Evolutionary conservation across 2,888 invertebrate species (phyloP).

Genomic region (Ferdinandea cuprea): DNA sequence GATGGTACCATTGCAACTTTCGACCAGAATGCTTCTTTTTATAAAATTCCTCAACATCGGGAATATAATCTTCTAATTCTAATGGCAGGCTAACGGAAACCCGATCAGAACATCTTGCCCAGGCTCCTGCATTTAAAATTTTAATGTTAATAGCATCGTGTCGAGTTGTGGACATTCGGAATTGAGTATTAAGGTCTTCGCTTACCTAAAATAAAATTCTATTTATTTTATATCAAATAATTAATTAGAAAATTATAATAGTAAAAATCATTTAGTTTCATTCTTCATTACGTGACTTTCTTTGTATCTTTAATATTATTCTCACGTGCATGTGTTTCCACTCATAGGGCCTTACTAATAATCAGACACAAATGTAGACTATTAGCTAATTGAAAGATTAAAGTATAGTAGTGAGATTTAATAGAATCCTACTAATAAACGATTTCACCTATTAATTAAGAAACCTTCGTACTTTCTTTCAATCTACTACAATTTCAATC

Average conservation of each 20-base stretch:
- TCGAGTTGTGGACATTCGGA: conserved; percentile 91
- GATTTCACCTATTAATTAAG: no score
- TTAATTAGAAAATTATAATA: background rate
- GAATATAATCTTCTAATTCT: conserved; percentile 99
- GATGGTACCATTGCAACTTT: conserved; percentile 99
- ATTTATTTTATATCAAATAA: background rate
- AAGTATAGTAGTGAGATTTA: no score
- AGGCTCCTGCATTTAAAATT: conserved; percentile 99
- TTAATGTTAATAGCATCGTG: conserved; percentile 98
- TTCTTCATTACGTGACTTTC: no score
- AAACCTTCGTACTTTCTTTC: no score
- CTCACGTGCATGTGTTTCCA: no score
- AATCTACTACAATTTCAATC: no score
- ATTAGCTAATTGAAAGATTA: no score
- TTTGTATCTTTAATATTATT: no score
- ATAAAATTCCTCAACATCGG: conserved; percentile 99
- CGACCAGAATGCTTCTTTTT: conserved; percentile 98
- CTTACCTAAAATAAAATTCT: conserved; percentile 84
- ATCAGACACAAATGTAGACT: no score
- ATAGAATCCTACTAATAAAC: no score
- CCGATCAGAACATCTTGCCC: conserved; percentile 96
- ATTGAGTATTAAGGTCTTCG: conserved; percentile 97
- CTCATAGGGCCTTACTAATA: no score
- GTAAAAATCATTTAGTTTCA: no score
- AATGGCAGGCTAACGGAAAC: conserved; percentile 97